Base-by-base conservation (phyloP, 2,113 vertebrate genomes). In the Phainopepla nitens region DNA sequence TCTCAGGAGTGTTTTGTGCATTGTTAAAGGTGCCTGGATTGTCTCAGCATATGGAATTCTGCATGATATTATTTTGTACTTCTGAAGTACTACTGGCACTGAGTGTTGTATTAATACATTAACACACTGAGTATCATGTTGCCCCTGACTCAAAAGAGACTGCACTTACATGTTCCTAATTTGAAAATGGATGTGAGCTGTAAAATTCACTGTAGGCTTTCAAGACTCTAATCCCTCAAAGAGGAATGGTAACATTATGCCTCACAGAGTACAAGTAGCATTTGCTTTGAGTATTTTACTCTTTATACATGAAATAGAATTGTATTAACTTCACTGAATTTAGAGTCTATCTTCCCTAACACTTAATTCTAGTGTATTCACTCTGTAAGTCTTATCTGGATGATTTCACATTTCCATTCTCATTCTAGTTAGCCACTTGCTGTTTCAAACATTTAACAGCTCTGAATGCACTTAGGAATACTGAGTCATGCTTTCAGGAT, bases 381-480 rank as follows among this genome's bases (percentile, higher is more conserved):
- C 61, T 81, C 77, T 87, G n/a, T 51, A 92, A 69, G 36, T 35
- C 31, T 89, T 78, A 44, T 47, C 29, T 68, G 49, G 65, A 60
- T 69, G 61, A 71, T 56, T 71, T 71, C 36, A 90, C 11, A 21
- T 91, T 91, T 89, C 78, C 79, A 5, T 56, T 79, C 61, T 64
- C 72, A 35, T 84, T 92, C 79, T 66, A 70, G 35, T 89, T 75
- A 84, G 27, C 22, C 19, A 60, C 86, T 95, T 79, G 17, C 15
- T 56, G 7, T 60, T 89, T 95, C 49, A 93, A 96, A 91, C 7
- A 78, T 94, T 89, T 93, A 91, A 56, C 35, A 90, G 28, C 8
- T 76, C n/a, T 41, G 54, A 87, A 77, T 5, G 4, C 27, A 33
- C 51, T 89, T 81, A n/a, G 49, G 19, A 75, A 9, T 20, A 31